A percentile compares a stretch with the other conserved stretches of the same genome.
phyloP scores from a whole-genome alignment of 2,797 vertebrate genomes.

The Neostethus bicornis region DNA sequence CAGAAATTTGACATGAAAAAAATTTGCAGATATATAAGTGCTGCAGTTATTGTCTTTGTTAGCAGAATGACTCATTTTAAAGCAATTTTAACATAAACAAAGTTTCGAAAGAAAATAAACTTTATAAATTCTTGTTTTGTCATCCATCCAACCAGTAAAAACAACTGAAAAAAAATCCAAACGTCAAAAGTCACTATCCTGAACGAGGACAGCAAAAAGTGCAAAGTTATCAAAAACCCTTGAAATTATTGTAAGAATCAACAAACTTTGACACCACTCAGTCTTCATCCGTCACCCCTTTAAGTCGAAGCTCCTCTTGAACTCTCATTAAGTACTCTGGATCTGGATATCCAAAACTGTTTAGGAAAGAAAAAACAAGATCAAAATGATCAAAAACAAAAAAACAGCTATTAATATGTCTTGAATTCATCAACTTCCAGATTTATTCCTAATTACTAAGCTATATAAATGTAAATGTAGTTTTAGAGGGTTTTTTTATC shows the following conservation, averaged over 20 bases:
- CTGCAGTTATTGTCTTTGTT: not conserved
- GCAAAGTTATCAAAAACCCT: not conserved
- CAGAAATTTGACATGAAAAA: not conserved
- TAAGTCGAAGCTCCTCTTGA: not conserved
- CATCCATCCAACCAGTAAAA: not conserved
- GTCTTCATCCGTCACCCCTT: not conserved
- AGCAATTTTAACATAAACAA: not conserved
- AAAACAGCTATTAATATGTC: not conserved
- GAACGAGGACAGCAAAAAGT: not conserved
- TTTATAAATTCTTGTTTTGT: not conserved
- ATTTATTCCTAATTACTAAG: not conserved
- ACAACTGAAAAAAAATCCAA: not conserved
- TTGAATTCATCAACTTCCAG: not conserved
- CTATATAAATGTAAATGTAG: no score
- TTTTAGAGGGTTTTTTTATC: no score
- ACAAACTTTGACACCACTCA: not conserved
- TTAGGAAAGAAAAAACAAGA: not conserved
- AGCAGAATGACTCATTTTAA: not conserved
- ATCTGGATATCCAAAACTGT: constrained; percentile 4
- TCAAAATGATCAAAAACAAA: not conserved
- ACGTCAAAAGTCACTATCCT: not conserved
- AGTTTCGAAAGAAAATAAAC: not conserved
- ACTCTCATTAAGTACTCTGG: not conserved
- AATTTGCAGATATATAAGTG: not conserved
- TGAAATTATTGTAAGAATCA: not conserved